A percentile compares a stretch with the other conserved stretches of the same genome.
phyloP scores from a whole-genome alignment of 1,140 invertebrate genomes.

The Vanessa tameamea region DNA sequence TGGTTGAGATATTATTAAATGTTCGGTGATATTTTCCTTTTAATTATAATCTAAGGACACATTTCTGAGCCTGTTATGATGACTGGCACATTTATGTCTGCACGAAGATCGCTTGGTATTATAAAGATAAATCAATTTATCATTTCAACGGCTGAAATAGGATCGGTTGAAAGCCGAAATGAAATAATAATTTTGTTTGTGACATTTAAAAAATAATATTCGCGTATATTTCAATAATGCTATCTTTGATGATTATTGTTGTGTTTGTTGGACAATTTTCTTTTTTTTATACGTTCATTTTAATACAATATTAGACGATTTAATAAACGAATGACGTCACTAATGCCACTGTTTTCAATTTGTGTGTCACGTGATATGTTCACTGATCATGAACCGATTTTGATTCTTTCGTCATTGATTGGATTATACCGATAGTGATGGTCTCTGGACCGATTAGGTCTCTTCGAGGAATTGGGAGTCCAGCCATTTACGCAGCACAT shows the following conservation, averaged over 20 bases:
- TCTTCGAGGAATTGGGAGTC: too few relatives aligned
- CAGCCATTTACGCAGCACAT: too few relatives aligned
- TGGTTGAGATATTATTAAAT: neutral
- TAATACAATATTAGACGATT: too few relatives aligned
- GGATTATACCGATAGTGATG: too few relatives aligned
- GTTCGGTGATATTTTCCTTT: neutral
- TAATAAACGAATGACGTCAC: too few relatives aligned
- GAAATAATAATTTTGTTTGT: conserved; percentile 26
- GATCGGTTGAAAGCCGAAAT: conserved; percentile 24
- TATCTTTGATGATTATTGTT: neutral
- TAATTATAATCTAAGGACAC: conserved; percentile 8
- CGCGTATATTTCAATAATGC: neutral
- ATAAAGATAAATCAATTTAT: conserved; percentile 31
- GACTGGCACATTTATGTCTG: conserved; percentile 26
- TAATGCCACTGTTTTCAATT: too few relatives aligned
- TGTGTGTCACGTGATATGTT: too few relatives aligned
- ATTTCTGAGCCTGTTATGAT: conserved; percentile 30
- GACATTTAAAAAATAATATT: conserved; percentile 12
- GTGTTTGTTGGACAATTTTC: neutral
- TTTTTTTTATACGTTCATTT: neutral
- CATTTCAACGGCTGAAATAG: conserved; percentile 26
- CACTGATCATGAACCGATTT: too few relatives aligned
- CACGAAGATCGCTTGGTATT: conserved; percentile 26
- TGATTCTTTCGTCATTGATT: too few relatives aligned
- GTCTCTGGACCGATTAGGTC: too few relatives aligned